Percentiles rank a stretch among this genome's conserved stretches.
phyloP scores from a whole-genome alignment of 2,888 invertebrate species.

The Torymus tubicola region DNA sequence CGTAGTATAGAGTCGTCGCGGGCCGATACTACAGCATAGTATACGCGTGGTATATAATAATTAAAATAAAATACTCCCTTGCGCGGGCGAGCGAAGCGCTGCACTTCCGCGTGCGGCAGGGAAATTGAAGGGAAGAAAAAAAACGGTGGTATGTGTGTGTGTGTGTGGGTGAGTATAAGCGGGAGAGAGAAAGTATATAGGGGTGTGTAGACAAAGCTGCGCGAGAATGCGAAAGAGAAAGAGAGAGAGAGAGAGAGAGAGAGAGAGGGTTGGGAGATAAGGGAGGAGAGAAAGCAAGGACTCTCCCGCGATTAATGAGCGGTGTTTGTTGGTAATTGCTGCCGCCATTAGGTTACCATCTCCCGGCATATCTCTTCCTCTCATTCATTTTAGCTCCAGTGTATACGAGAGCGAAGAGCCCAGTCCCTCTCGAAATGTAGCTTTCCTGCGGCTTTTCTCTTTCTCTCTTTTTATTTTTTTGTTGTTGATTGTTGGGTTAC shows the following conservation, averaged over 20 bases:
- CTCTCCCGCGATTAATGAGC: slow-evolving; percentile 75
- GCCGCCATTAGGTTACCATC: slow-evolving; percentile 76
- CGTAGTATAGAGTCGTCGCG: too few species aligned
- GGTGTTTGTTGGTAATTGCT: slow-evolving; percentile 77
- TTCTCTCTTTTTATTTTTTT: neutral
- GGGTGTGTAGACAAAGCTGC: neutral
- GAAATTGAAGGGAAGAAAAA: slow-evolving; percentile 41
- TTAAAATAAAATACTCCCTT: slow-evolving; percentile 54
- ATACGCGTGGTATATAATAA: slow-evolving; percentile 18
- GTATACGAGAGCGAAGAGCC: too few species aligned
- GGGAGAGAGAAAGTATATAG: neutral
- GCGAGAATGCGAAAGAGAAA: slow-evolving; percentile 15
- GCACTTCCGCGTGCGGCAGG: slow-evolving; percentile 2
- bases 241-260: slow-evolving; percentile 50
- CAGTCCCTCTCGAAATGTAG: slow-evolving; percentile 39
- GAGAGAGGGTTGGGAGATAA: slow-evolving; percentile 59
- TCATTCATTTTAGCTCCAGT: slow-evolving; percentile 34
- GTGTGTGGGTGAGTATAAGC: slow-evolving; percentile 13
- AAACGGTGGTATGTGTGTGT: slow-evolving; percentile 2
- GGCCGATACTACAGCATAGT: slow-evolving; percentile 4
- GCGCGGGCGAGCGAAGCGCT: slow-evolving; percentile 8
- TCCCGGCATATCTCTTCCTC: slow-evolving; percentile 59
- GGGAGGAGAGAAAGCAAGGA: slow-evolving; percentile 62
- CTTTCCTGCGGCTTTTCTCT: slow-evolving; percentile 17
- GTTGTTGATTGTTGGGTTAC: too few species aligned